Base-by-base conservation (phyloP, 2,113 vertebrate species). In the Salminus brasiliensis region DNA sequence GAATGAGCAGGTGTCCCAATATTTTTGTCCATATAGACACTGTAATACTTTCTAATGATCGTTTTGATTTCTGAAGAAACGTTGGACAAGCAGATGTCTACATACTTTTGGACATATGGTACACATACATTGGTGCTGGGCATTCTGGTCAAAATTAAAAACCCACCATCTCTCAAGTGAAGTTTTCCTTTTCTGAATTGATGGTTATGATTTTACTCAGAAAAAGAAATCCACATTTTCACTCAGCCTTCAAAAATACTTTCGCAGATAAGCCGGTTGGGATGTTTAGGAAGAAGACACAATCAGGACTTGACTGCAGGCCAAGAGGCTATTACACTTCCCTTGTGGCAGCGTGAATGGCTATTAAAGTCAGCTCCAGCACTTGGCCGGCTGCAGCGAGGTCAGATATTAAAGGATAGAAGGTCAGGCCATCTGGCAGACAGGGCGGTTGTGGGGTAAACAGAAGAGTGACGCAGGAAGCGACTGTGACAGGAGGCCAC, bases 401-500 rank as follows among this genome's bases (percentile, higher is more conserved):
- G 63, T 80, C 69, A 74, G 80, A 39, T 75, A 74, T 63, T 67
- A 59, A 72, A 85, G 81, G 78, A 81, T 62, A 30, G 27, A 45
- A n/a, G 67, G 59, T 68, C 75, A 62, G 69, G 63, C 29, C 16
- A 62, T 60, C 76, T 41, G 36, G 32, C 59, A 63, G 34, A n/a
- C 39, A 30, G 59, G 52, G 66, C 65, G 67, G 27, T 13, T 49
- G 27, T 63, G 43, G 27, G 69, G 72, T 83, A 80, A 81, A 82
- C 81, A 72, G 30, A 53, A 73, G 70, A 74, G 70, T 52, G 60
- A 70, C 43, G 62, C 73, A 73, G 87, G 84, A 87, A 87, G 81
- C 63, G 74, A 73, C 68, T 73, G 65, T 73, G 60, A 80, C 34
- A 66, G 39, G 41, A 76, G 78, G 74, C 59, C 67, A 73, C 69